phyloP scores from a whole-genome alignment of 2,797 vertebrate species.

The Psittacula derbiana region DNA sequence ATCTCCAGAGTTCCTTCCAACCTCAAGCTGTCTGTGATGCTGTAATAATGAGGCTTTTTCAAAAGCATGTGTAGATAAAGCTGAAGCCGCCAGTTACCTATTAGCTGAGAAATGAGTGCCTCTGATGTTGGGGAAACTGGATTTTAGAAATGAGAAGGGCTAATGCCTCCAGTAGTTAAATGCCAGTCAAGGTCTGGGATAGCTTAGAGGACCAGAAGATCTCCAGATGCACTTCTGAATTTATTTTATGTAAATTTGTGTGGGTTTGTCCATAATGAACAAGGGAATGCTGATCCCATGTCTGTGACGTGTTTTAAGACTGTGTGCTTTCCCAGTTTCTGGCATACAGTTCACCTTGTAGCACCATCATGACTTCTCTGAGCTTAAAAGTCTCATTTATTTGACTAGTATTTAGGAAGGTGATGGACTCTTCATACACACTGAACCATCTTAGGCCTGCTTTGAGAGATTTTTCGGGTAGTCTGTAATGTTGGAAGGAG shows the following conservation, averaged over 20 bases:
- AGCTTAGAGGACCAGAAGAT: not conserved
- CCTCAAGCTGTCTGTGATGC: not conserved
- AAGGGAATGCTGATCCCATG: not conserved
- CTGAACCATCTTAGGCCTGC: not conserved
- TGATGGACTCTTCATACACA: not conserved
- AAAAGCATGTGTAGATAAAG: not conserved
- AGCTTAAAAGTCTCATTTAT: not conserved
- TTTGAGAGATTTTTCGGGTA: not conserved
- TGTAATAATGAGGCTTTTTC: not conserved
- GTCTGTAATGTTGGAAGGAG: not conserved
- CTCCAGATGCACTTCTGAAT: not conserved
- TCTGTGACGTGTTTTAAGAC: not conserved
- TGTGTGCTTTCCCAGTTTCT: not conserved
- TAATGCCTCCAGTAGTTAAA: not conserved
- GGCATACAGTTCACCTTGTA: not conserved
- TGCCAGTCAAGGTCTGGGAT: not conserved
- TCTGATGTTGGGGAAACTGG: not conserved
- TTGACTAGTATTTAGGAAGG: not conserved
- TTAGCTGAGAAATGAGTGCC: not conserved
- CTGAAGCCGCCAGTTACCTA: not conserved
- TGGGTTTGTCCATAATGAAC: not conserved
- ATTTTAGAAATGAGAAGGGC: not conserved
- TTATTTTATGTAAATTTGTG: not conserved
- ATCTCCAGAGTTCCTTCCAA: not conserved
- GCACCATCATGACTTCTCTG: not conserved